phyloP scores from a whole-genome alignment of 2,888 invertebrate species.

The Torymus aiolomorphi region DNA sequence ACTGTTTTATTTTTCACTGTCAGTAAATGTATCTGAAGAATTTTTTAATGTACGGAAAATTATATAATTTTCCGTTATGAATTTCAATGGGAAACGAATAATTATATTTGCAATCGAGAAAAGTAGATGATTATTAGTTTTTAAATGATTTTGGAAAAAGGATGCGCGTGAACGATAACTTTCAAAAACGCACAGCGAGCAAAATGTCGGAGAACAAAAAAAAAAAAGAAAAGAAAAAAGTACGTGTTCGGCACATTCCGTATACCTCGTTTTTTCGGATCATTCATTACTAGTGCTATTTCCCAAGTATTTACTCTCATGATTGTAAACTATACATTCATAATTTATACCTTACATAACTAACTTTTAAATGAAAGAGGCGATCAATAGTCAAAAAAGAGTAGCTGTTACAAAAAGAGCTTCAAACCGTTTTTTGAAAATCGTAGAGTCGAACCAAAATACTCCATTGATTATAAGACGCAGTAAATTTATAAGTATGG shows the following conservation, averaged over 20 bases:
- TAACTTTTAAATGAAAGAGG: conserved; percentile 16
- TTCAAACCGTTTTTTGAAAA: conserved; percentile 37
- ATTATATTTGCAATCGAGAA: conserved; percentile 22
- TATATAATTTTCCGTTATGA: conserved; percentile 22
- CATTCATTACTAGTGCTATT: conserved; percentile 29
- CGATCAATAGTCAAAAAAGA: conserved; percentile 13
- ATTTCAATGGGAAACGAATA: conserved; percentile 13
- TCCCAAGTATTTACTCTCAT: conserved; percentile 45
- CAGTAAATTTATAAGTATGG: conserved; percentile 42
- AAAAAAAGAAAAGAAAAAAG: conserved; percentile 37
- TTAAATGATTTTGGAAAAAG: conserved; percentile 1
- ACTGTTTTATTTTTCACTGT: conserved; percentile 38
- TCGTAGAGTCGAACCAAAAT: conserved; percentile 57
- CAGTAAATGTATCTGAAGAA: conserved; percentile 3
- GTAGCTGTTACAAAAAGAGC: conserved; percentile 40
- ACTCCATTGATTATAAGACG: conserved; percentile 56
- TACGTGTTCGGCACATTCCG: conserved; percentile 57
- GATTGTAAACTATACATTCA: conserved; percentile 26
- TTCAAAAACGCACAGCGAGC: conserved; percentile 41
- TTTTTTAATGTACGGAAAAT: conserved; percentile 32
- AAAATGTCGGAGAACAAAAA: not conserved
- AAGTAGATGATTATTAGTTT: conserved; percentile 17
- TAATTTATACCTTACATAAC: conserved; percentile 42
- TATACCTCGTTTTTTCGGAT: conserved; percentile 29
- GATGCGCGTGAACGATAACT: not conserved